Evolutionary conservation across 2,797 vertebrate species (phyloP).

Genomic region (Chelmon rostratus): DNA sequence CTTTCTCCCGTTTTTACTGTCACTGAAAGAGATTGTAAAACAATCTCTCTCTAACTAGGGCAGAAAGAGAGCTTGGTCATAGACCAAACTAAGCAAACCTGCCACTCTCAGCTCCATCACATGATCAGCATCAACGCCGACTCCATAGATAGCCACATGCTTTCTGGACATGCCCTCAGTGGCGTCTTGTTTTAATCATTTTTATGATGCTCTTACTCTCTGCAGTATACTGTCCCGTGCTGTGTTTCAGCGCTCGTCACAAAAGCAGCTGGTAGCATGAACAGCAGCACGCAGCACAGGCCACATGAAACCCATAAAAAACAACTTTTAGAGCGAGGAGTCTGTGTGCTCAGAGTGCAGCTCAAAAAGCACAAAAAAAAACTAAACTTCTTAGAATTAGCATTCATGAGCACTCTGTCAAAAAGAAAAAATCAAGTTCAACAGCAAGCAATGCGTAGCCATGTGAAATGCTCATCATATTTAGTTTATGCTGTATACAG

Average conservation of each 20-base stretch:
- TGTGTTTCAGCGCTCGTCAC: slow-evolving; percentile 65
- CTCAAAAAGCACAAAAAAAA: slow-evolving; percentile 1
- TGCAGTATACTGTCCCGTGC: slow-evolving; percentile 45
- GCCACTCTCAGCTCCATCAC: slow-evolving; percentile 14
- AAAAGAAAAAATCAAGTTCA: background rate
- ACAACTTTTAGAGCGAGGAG: slow-evolving; percentile 28
- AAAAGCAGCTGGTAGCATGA: slow-evolving; percentile 70
- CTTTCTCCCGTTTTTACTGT: background rate
- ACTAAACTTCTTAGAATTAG: background rate
- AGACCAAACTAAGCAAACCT: slow-evolving; percentile 49
- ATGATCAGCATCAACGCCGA: slow-evolving; percentile 4
- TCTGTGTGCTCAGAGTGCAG: slow-evolving; percentile 26
- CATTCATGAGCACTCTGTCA: background rate
- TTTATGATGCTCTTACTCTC: slow-evolving; percentile 71
- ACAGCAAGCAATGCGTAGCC: background rate
- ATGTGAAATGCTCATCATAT: slow-evolving; percentile 8
- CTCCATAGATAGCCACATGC: slow-evolving; percentile 52
- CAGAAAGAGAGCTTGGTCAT: slow-evolving; percentile 5
- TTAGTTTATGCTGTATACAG: background rate
- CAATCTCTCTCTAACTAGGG: background rate
- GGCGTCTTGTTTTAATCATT: slow-evolving; percentile 59
- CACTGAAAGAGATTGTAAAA: slow-evolving; percentile 11
- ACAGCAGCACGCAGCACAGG: slow-evolving; percentile 51
- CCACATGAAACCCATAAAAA: slow-evolving; percentile 72
- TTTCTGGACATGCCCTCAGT: slow-evolving; percentile 56